phyloP scores from a whole-genome alignment of 2,888 invertebrate genomes.

The Margaritifera margaritifera region DNA sequence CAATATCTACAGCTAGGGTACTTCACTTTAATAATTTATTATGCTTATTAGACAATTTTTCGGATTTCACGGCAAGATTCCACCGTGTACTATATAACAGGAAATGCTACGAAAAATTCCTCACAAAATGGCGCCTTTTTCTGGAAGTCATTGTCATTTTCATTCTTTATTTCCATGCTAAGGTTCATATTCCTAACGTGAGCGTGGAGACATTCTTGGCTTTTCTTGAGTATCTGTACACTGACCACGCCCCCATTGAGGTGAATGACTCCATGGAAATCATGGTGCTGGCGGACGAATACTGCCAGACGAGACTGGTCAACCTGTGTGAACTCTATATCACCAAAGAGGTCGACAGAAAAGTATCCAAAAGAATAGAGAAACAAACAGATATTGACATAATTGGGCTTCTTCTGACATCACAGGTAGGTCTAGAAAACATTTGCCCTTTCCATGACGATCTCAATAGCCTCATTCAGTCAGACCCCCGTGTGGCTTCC shows the following conservation, averaged over 20 bases:
- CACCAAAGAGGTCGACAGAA: conserved; percentile 64
- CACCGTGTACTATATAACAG: no score
- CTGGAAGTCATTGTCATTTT: conserved; percentile 1
- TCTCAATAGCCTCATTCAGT: no score
- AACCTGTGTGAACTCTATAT: conserved; percentile 68
- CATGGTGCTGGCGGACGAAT: conserved; percentile 62
- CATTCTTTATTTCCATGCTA: background rate
- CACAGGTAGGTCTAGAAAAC: conserved; percentile 53
- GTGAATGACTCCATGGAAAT: conserved; percentile 62
- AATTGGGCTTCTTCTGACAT: conserved; percentile 57
- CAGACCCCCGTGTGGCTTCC: no score
- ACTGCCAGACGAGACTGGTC: conserved; percentile 58
- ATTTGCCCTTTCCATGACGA: no score
- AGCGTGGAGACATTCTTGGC: conserved; percentile 57
- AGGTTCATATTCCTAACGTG: conserved; percentile 53
- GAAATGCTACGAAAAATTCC: background rate
- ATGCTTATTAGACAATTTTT: no score
- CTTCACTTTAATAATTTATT: no score
- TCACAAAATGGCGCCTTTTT: background rate
- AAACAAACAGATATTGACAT: conserved; percentile 63
- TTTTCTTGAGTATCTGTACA: conserved; percentile 67
- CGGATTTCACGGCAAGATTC: no score
- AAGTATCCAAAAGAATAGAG: conserved; percentile 56
- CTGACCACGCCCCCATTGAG: conserved; percentile 67
- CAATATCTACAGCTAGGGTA: no score